Evolutionary conservation across 1,140 invertebrate species (phyloP).

Genomic region (Atopsyche davidsoni): DNA sequence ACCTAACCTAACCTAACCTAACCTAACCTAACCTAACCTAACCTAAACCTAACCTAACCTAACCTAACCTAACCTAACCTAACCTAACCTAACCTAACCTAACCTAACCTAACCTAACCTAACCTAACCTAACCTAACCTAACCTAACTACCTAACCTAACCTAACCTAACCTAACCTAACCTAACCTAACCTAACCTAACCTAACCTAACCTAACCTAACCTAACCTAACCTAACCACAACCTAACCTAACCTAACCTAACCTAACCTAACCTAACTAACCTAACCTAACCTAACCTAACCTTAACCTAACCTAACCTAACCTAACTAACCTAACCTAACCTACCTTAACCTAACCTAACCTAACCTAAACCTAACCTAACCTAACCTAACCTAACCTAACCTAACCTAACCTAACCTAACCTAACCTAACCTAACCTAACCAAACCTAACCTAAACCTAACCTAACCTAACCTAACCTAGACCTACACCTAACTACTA

Average conservation of each 20-base stretch:
- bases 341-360: conserved; percentile 18
- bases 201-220: conserved; percentile 33
- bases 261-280: conserved; percentile 32
- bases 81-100: conserved; percentile 32
- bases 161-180: conserved; percentile 31
- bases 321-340: conserved; percentile 28
- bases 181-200: conserved; percentile 33
- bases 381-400: conserved; percentile 18
- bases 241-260: too few species aligned
- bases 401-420: conserved; percentile 23
- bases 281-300: conserved; percentile 28
- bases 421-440: conserved; percentile 33
- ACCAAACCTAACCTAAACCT: too few species aligned
- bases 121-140: conserved; percentile 30
- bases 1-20: too few species aligned
- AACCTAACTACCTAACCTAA: too few species aligned
- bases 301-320: too few species aligned
- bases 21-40: too few species aligned
- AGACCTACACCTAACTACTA: too few species aligned
- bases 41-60: too few species aligned
- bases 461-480: too few species aligned
- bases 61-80: too few species aligned
- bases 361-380: too few species aligned
- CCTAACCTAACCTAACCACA: conserved; percentile 31
- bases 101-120: conserved; percentile 34